Evolutionary conservation across 2,113 vertebrate species (phyloP).

Genomic region (Leptodactylus fuscus): DNA sequence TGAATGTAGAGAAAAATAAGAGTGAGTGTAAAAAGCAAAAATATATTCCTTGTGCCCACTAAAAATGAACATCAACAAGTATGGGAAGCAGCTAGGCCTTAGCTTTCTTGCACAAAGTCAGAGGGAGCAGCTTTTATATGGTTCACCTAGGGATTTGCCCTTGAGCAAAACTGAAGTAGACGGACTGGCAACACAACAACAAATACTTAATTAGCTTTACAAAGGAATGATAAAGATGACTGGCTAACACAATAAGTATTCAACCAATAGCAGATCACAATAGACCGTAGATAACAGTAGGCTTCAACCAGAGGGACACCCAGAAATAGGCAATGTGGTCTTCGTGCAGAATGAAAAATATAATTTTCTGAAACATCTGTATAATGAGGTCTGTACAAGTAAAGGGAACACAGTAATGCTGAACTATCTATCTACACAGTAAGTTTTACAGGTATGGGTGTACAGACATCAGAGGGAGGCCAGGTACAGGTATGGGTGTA

Average conservation of each 20-base stretch:
- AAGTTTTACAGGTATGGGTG: no score
- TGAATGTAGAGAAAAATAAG: conserved; percentile 52
- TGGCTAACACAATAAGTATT: no score
- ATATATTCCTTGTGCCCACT: neutral
- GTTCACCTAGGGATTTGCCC: neutral
- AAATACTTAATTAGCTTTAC: neutral
- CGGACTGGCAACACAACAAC: neutral
- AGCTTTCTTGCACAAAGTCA: neutral
- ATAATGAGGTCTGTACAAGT: no score
- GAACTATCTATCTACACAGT: no score
- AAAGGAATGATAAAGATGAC: neutral
- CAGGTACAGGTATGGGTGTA: no score
- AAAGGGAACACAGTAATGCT: no score
- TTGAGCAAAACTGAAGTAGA: neutral
- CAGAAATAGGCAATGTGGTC: no score
- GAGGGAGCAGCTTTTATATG: neutral
- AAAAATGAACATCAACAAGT: neutral
- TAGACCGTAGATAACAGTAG: neutral
- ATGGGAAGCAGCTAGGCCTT: neutral
- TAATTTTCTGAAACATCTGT: no score
- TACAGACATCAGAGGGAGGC: no score
- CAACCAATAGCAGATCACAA: no score
- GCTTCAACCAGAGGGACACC: no score
- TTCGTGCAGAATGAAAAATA: no score
- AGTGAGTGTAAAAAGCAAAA: neutral